Evolutionary conservation across 2,888 invertebrate genomes (phyloP).

Genomic region (Trilocha varians): DNA sequence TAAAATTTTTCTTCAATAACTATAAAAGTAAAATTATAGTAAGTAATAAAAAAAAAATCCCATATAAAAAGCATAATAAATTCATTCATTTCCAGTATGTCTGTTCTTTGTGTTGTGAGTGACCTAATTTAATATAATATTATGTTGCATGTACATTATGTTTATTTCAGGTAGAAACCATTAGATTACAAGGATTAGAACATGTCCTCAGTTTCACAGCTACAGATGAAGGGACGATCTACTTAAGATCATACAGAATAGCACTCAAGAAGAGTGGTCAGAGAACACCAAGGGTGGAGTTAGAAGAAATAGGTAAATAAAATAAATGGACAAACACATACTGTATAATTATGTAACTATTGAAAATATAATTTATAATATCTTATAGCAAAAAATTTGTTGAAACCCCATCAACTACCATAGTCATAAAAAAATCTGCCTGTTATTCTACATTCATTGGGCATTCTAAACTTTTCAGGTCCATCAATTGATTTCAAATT

Average conservation of each 20-base stretch:
- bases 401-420: no score
- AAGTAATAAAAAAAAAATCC: no score
- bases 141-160: no score
- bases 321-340: neutral
- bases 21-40: no score
- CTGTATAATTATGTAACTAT: no score
- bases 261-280: constrained; percentile 92
- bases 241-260: constrained; percentile 85
- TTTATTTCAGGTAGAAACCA: constrained; percentile 75
- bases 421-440: neutral
- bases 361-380: no score
- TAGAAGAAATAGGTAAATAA: constrained; percentile 86
- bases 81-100: no score
- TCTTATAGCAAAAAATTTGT: no score
- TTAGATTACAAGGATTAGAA: constrained; percentile 94
- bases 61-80: no score
- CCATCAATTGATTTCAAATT: constrained; percentile 91
- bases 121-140: no score
- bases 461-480: constrained; percentile 69
- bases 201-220: constrained; percentile 94
- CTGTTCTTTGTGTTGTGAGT: no score
- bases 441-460: neutral
- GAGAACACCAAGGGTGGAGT: constrained; percentile 90
- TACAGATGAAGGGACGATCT: constrained; percentile 82
- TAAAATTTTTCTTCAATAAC: no score